Base-by-base conservation (phyloP, 1,140 invertebrate species). In the Theocolax elegans region DNA sequence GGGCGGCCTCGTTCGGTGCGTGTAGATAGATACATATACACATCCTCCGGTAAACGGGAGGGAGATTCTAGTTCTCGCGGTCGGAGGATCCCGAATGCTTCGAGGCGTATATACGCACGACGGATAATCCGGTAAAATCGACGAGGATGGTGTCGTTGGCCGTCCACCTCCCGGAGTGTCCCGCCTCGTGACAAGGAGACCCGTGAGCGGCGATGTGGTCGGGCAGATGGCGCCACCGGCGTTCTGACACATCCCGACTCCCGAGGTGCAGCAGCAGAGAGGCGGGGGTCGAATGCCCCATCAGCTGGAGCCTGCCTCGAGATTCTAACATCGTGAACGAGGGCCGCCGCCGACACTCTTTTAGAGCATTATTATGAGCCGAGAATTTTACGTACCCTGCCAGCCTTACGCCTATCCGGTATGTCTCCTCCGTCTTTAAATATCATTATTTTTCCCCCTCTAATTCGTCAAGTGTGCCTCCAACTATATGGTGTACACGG, bases 321-420 rank as follows among this genome's bases (percentile, higher is more conserved):
- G n/a, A n/a, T n/a, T n/a, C 35, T 25, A 12, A 12, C 35, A 38
- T 6, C 3, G 13, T 44, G 6, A n/a, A 15, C 3, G 40, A 10
- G 6, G 40, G 15, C 54, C 67, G 62, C 46, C 13, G 23, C 59
- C 12, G 35, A n/a, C 29, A 23, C 25, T 10, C 29, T 21, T 4
- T 17, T 46, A 29, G 35, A 17, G 48, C 46, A 66, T 65, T 78
- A 83, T 81, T 83, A 84, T 83, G 83, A 84, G 80, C 79, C 83
- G 83, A 80, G 81, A 83, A 78, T 83, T 84, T 63, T 81, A 78
- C 80, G 81, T 83, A 17, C 79, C 81, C 51, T 83, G 83, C 75
- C 77, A 80, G 71, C 78, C 81, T 75, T 84, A 83, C 79, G 77
- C 78, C 74, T 83, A 83, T 79, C 80, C 82, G 81, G 83, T 84